These are phyloP conservation scores for Dicaeum eximium DNA, from an alignment of 2,113 vertebrate species.

Conservation along the genomic window DNA sequence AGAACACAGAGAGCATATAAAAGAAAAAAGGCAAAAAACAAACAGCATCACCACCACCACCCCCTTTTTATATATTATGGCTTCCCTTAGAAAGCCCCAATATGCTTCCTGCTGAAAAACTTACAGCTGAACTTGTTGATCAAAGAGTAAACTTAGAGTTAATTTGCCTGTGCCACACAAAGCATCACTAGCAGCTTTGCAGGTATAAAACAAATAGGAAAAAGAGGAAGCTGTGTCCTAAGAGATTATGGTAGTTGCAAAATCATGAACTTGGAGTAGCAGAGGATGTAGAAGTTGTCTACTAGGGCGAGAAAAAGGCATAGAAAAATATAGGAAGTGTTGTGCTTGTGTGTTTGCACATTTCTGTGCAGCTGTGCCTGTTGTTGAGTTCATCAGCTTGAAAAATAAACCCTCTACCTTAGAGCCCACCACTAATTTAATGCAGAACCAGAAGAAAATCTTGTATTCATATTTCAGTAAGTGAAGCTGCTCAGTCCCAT, in stretches of 20 bases:
- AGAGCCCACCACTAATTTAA: background rate
- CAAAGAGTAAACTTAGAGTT: background rate
- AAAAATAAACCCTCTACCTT: background rate
- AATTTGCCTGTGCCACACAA: background rate
- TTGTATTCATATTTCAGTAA: background rate
- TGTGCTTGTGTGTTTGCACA: background rate
- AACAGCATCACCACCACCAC: fast-evolving
- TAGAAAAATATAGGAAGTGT: background rate
- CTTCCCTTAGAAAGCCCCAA: background rate
- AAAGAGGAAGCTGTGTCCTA: background rate
- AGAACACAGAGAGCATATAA: background rate
- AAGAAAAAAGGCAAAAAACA: background rate
- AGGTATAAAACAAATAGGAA: background rate
- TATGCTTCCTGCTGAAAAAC: background rate
- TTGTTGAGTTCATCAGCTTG: background rate
- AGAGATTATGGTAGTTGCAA: background rate
- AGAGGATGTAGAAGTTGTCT: background rate
- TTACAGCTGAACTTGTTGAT: background rate
- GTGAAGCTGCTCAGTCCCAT: background rate
- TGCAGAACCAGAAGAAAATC: background rate
- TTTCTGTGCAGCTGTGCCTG: background rate
- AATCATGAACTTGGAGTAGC: background rate
- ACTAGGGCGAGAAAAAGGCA: background rate
- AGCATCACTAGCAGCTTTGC: background rate
- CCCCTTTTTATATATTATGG: background rate